Evolutionary conservation across 2,113 vertebrate species (phyloP).

Genomic region (Mola mola): DNA sequence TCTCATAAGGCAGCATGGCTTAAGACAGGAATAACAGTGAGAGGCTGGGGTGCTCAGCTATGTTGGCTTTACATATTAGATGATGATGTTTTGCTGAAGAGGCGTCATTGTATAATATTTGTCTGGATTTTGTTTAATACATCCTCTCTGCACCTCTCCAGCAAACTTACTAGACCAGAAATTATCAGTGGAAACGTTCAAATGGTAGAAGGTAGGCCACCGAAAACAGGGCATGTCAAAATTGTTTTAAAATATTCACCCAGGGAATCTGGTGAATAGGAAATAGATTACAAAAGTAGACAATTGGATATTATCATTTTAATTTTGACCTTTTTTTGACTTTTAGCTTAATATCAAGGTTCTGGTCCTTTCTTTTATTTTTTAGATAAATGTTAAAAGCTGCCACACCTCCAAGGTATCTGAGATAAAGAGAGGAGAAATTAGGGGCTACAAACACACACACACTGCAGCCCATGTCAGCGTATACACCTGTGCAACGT

Average conservation of each 20-base stretch:
- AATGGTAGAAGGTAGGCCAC: constrained; percentile 38
- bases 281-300: constrained; percentile 73
- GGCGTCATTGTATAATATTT: constrained; percentile 30
- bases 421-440: constrained; percentile 36
- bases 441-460: constrained; percentile 17
- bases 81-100: constrained; percentile 22
- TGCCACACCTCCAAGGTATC: constrained; percentile 62
- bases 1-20: constrained; percentile 79
- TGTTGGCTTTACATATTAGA: constrained; percentile 29
- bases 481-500: constrained; percentile 52
- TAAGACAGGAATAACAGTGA: constrained; percentile 69
- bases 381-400: constrained; percentile 69
- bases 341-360: constrained; percentile 39
- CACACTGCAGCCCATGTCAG: constrained; percentile 32
- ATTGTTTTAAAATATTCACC: constrained; percentile 59
- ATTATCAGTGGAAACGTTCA: constrained; percentile 2
- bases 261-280: constrained; percentile 36
- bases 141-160: not conserved
- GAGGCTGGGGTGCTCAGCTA: constrained; percentile 44
- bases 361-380: constrained; percentile 50
- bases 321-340: constrained; percentile 2
- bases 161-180: constrained; percentile 9
- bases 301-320: constrained; percentile 41
- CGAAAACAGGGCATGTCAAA: constrained; percentile 55
- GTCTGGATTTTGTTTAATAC: constrained; percentile 36